Evolutionary conservation across 2,113 vertebrate genomes (phyloP).

Genomic region (Marmota flaviventris): DNA sequence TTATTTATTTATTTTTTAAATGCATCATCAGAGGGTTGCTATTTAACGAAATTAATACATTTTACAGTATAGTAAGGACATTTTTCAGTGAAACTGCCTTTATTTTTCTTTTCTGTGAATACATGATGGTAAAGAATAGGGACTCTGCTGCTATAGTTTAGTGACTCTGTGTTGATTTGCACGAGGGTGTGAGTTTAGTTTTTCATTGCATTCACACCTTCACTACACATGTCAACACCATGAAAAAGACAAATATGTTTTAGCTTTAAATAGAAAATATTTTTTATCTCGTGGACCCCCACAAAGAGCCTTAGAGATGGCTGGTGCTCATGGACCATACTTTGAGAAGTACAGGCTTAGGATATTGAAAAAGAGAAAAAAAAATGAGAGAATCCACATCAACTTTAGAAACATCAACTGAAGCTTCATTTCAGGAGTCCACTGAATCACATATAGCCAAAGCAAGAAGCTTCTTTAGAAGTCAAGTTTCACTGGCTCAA

Average conservation of each 20-base stretch:
- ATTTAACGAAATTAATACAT: slow-evolving; percentile 25
- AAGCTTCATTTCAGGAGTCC: background rate
- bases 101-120: background rate
- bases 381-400: background rate
- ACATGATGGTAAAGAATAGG: background rate
- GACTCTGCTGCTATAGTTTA: background rate
- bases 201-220: background rate
- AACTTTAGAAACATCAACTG: background rate
- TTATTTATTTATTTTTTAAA: background rate
- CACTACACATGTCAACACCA: background rate
- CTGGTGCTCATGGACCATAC: background rate
- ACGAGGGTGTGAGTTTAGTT: background rate
- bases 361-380: background rate
- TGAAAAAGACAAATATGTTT: background rate
- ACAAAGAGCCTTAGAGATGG: background rate
- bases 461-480: background rate
- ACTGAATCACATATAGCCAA: background rate
- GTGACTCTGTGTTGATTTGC: background rate
- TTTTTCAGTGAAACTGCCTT: background rate
- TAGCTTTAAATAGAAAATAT: background rate
- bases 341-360: background rate
- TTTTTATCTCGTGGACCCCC: background rate
- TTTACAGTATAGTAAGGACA: background rate
- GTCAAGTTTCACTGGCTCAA: background rate
- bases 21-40: background rate